Evolutionary conservation across 2,113 vertebrate genomes (phyloP), one percentile per base, ranked within the genome.

Genomic region (Phaethornis superciliosus): DNA sequence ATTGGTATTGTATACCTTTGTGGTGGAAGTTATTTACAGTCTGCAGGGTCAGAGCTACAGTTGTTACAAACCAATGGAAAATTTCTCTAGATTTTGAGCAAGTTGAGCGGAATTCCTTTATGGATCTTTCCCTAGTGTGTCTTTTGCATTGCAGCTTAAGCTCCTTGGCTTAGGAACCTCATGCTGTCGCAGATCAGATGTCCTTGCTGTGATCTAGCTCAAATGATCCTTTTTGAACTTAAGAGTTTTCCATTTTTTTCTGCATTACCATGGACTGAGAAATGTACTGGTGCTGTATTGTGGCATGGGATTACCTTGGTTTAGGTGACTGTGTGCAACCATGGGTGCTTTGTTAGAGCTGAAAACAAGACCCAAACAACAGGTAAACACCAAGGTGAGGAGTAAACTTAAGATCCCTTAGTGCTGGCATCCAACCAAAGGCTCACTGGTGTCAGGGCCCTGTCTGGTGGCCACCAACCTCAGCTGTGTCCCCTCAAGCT

Each of bases 231-330:
- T 79, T 77, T 35, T 81, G 42, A 49, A 42, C 5, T n/a, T 46
- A 20, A 63, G 54, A 16, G 27, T 22, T 85, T 70, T 47, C 72
- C 10, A 15, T 60, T 67, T 21, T 26, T 33, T 40, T 40, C 40
- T 23, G 27, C 42, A 6, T 32, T 51, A 35, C 49, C 23, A 7
- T 7, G 46, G 56, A 27, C 47, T 35, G 67, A n/a, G 44, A 35
- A 7, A 30, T 4, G 60, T 30, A 8, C 30, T 7, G 4, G 1
- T 13, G 32, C 47, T 4, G 7, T 18, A 1, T 9, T 5, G 2
- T 21, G 35, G 18, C 0, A 0, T 26, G 35, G 58, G 37, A 8
- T 78, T 51, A 3, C 11, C 12, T 7, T 42, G 40, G 32, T 15
- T 51, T 82, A 2, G 3, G 23, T 30, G 42, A 15, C 33, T 27